A percentile compares a stretch with the other conserved stretches of the same genome.
Evolutionary conservation across 2,113 vertebrate genomes (phyloP).

Genomic region (Boulengeromyrus knoepffleri): DNA sequence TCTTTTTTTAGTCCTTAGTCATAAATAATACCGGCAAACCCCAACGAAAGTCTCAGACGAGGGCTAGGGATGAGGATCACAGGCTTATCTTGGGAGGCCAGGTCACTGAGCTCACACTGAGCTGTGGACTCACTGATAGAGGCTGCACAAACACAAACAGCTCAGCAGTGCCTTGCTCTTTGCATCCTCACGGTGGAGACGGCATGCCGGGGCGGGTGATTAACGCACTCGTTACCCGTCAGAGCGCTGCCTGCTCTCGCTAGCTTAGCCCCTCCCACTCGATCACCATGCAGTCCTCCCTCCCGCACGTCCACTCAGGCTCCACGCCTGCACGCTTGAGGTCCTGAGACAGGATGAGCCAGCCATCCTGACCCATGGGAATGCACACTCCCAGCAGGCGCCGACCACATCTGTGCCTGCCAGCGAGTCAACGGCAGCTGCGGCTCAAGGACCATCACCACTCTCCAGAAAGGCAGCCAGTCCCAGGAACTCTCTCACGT

Average conservation of each 20-base stretch:
- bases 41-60: slow-evolving; percentile 32
- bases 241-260: slow-evolving; percentile 43
- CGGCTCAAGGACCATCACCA: slow-evolving; percentile 34
- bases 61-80: neutral
- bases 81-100: slow-evolving; percentile 50
- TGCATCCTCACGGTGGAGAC: slow-evolving; percentile 42
- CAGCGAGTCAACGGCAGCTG: slow-evolving; percentile 45
- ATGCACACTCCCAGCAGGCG: slow-evolving; percentile 62
- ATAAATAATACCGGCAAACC: neutral
- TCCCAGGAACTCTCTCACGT: slow-evolving; percentile 25
- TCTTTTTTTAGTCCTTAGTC: slow-evolving; percentile 10
- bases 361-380: slow-evolving; percentile 70
- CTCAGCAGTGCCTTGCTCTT: slow-evolving; percentile 47
- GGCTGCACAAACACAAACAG: slow-evolving; percentile 53
- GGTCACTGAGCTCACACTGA: slow-evolving; percentile 23
- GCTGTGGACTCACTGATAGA: slow-evolving; percentile 35
- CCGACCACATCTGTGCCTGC: slow-evolving; percentile 67
- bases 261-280: neutral
- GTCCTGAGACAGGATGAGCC: slow-evolving; percentile 76
- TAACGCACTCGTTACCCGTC: slow-evolving; percentile 61
- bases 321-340: slow-evolving; percentile 66
- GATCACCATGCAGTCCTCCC: neutral
- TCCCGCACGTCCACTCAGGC: slow-evolving; percentile 17
- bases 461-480: slow-evolving; percentile 18
- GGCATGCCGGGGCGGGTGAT: slow-evolving; percentile 63